Conservation (phyloP, 2,888 invertebrate genomes). For the Mylabris sibirica region DNA sequence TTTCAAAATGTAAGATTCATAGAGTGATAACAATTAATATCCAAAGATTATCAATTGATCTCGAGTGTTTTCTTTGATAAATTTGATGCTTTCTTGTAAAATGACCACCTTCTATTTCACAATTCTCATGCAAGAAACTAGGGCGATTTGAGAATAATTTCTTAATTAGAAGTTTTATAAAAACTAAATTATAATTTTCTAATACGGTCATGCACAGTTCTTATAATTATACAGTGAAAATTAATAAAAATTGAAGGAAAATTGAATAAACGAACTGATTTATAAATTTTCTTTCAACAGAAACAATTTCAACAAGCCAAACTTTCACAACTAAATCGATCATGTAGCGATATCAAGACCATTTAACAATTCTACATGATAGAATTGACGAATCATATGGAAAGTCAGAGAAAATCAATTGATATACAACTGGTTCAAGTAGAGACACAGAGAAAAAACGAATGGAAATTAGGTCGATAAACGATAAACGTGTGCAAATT, state of each 20-base stretch:
- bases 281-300: not conserved
- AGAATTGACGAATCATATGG: slow-evolving; percentile 28
- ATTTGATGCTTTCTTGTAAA: slow-evolving; percentile 3
- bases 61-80: not conserved
- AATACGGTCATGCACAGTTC: too few species aligned
- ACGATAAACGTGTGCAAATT: slow-evolving; percentile 18
- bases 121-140: slow-evolving; percentile 11
- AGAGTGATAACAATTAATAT: too few species aligned
- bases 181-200: not conserved
- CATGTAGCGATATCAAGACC: slow-evolving; percentile 12
- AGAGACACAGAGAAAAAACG: not conserved
- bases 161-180: too few species aligned
- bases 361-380: slow-evolving; percentile 20
- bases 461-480: slow-evolving; percentile 15
- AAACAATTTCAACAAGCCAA: not conserved
- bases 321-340: slow-evolving; percentile 25
- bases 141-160: not conserved
- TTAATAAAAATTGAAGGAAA: not conserved
- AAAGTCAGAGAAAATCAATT: slow-evolving; percentile 22
- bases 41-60: too few species aligned
- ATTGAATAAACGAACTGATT: not conserved
- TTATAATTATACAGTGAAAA: not conserved
- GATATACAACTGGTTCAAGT: not conserved
- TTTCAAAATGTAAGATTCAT: not conserved
- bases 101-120: slow-evolving; percentile 10